A percentile compares a stretch with the other conserved stretches of the same genome.
phyloP scores from a whole-genome alignment of 2,888 invertebrate genomes.

The Notocelia uddmanniana region DNA sequence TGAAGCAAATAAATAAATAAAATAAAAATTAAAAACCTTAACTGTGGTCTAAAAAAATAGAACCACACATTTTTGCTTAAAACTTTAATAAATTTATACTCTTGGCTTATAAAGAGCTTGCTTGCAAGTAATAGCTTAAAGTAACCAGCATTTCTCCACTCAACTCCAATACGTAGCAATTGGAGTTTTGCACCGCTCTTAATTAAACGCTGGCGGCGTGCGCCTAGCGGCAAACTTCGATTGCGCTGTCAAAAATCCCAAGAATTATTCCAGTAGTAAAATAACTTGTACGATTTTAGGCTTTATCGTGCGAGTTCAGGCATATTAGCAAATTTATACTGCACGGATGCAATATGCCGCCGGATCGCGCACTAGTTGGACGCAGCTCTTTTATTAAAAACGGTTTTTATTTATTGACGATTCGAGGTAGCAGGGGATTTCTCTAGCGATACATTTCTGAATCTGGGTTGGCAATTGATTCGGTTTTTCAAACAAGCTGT shows the following conservation, averaged over 20 bases:
- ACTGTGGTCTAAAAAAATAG: no score
- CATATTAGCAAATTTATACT: conserved; percentile 82
- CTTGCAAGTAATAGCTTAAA: conserved; percentile 62
- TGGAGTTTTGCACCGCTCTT: conserved; percentile 73
- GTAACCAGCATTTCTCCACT: conserved; percentile 60
- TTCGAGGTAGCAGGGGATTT: conserved; percentile 65
- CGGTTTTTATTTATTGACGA: conserved; percentile 80
- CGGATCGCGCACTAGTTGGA: conserved; percentile 67
- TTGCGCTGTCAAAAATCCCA: conserved; percentile 86
- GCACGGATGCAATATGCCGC: conserved; percentile 79
- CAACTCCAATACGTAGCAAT: conserved; percentile 69
- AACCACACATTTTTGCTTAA: no score
- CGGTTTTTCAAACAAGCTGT: conserved; percentile 40
- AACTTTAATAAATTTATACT: neutral
- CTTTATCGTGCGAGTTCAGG: conserved; percentile 83
- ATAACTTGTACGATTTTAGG: conserved; percentile 84
- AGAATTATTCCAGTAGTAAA: conserved; percentile 83
- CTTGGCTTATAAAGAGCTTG: neutral
- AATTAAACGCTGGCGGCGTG: conserved; percentile 75
- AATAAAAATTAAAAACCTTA: no score
- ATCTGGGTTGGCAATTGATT: conserved; percentile 49
- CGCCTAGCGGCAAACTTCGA: conserved; percentile 83
- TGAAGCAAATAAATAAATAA: no score
- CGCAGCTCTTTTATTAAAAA: conserved; percentile 81
- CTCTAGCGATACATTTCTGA: conserved; percentile 61